Evolutionary conservation across 2,797 vertebrate genomes (phyloP).

Genomic region (Pitangus sulphuratus): DNA sequence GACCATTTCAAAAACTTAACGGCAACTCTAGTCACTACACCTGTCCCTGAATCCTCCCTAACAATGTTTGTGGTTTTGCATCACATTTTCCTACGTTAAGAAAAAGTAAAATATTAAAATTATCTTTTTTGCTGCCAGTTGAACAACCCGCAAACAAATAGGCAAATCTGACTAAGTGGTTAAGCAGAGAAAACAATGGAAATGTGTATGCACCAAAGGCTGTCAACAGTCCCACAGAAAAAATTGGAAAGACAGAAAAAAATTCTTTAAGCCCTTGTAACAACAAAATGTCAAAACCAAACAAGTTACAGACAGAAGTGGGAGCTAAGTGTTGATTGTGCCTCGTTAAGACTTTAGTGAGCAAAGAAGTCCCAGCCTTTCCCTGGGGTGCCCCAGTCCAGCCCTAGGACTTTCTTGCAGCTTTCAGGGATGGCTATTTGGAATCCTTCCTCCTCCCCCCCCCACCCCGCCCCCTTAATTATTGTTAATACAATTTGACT

Average conservation of each 20-base stretch:
- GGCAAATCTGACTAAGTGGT: slow-evolving; percentile 59
- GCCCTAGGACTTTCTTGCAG: background rate
- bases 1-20: background rate
- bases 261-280: slow-evolving; percentile 53
- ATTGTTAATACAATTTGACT: background rate
- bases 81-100: slow-evolving; percentile 40
- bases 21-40: background rate
- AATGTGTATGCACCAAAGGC: slow-evolving; percentile 45
- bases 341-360: background rate
- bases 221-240: slow-evolving; percentile 34
- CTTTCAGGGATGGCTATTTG: background rate
- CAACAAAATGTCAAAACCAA: slow-evolving; percentile 42
- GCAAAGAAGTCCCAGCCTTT: background rate
- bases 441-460: background rate
- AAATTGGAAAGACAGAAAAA: slow-evolving; percentile 30
- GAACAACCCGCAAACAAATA: slow-evolving; percentile 31
- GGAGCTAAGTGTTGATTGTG: slow-evolving; percentile 35
- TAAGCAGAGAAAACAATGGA: slow-evolving; percentile 62
- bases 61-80: slow-evolving; percentile 19
- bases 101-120: background rate
- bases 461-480: background rate
- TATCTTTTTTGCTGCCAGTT: slow-evolving; percentile 1
- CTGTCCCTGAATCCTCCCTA: slow-evolving; percentile 24
- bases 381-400: background rate
- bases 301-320: slow-evolving; percentile 44